phyloP scores from a whole-genome alignment of 2,888 invertebrate genomes.

The Phyllotreta cruciferae region DNA sequence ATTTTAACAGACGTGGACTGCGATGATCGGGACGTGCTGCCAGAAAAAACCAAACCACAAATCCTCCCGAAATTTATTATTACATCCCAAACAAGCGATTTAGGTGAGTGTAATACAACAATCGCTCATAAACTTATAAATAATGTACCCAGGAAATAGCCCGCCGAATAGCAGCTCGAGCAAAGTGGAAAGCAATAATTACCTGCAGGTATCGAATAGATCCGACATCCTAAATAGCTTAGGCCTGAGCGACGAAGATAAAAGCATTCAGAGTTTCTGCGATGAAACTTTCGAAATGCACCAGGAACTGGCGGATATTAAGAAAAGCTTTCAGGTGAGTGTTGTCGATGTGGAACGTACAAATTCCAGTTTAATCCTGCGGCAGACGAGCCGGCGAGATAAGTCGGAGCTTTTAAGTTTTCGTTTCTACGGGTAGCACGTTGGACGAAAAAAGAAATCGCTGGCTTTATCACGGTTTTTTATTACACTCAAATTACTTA shows the following conservation, averaged over 20 bases:
- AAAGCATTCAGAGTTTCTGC: slow-evolving; percentile 47
- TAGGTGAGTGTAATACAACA: slow-evolving; percentile 24
- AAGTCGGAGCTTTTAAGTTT: not conserved
- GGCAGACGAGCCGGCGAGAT: not conserved
- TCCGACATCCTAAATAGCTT: slow-evolving; percentile 42
- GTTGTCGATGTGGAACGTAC: not conserved
- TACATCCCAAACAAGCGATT: slow-evolving; percentile 42
- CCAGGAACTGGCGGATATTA: slow-evolving; percentile 44
- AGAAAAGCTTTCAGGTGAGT: slow-evolving; percentile 48
- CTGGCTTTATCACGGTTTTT: too few species aligned
- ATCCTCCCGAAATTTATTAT: slow-evolving; percentile 15
- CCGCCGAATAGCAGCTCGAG: slow-evolving; percentile 38
- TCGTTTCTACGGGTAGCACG: not conserved
- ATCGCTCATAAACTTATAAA: not conserved
- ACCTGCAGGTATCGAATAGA: slow-evolving; percentile 36
- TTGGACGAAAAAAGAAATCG: too few species aligned
- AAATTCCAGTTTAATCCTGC: not conserved
- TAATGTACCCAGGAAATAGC: slow-evolving; percentile 37
- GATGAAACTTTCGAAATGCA: slow-evolving; percentile 50
- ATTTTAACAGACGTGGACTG: slow-evolving; percentile 45
- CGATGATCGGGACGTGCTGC: slow-evolving; percentile 39
- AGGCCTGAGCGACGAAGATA: slow-evolving; percentile 45
- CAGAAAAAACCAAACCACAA: slow-evolving; percentile 14
- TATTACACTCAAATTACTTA: not conserved
- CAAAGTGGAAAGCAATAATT: slow-evolving; percentile 17